Evolutionary conservation across 2,113 vertebrate genomes (phyloP), one percentile per base, ranked within the genome.

Genomic region (Proterorhinus semilunaris): DNA sequence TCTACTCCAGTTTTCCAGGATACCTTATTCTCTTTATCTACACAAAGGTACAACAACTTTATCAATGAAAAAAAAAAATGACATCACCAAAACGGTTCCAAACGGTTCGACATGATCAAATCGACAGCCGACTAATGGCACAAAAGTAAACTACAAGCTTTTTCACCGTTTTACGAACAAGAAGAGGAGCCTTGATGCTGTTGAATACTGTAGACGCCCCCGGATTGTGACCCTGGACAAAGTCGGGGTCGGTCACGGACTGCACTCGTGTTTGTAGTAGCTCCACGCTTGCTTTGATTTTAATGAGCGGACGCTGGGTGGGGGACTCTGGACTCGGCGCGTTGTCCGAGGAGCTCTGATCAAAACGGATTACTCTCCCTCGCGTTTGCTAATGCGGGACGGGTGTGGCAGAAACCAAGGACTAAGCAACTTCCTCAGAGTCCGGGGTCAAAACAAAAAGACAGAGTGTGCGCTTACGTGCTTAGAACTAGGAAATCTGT

Each of bases 221-320:
- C 0, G 6, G 12, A 42, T 58, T 10, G 11, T 58, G 58, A 61
- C 42, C 42, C 57, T 58, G 65, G 16, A 66, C 67, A 57, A 17
- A 44, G 58, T 63, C 51, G 44, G 81, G 70, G 72, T 70, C 65
- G 63, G 69, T 27, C 69, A 68, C 12, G 61, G 51, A 48, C 43
- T 42, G 10, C 8, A 10, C 21, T 42, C 6, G 27, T 58, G 55
- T 42, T 59, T 17, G 10, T 55, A 4, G 17, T 21, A 8, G 11
- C 49, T 21, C 17, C 12, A 36, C 6, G 36, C 48, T 62, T 15
- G 63, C 46, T 64, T 76, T 76, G 54, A 43, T 69, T 46, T 0
- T 2, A 36, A 49, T 45, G 5, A 49, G 15, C 15, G 8, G 9
- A 48, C 44, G 72, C 49, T 68, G 9, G 7, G 66, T 7, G 9